phyloP scores from a whole-genome alignment of 2,113 vertebrate species.

The Cinclus cinclus region DNA sequence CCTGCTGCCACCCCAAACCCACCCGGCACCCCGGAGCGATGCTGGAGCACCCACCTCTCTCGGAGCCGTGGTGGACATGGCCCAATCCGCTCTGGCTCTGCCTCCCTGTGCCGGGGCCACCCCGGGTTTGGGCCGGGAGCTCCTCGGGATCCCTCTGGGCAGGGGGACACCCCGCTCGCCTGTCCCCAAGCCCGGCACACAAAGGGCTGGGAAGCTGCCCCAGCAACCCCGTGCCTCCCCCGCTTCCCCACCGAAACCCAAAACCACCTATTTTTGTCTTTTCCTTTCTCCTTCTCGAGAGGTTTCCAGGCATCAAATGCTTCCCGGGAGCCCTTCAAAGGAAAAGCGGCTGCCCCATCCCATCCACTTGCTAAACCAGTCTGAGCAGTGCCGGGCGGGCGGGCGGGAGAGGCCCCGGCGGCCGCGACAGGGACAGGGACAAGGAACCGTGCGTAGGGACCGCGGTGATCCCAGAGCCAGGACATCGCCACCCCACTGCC shows the following conservation, averaged over 20 bases:
- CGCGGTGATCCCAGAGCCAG: not conserved
- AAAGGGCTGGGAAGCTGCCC: not conserved
- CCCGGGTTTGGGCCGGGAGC: not conserved
- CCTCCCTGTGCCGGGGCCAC: not conserved
- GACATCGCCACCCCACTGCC: not conserved
- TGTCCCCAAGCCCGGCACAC: not conserved
- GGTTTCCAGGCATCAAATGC: constrained; percentile 31
- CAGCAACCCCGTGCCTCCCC: not conserved
- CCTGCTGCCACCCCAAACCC: not conserved
- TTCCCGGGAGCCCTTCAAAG: constrained; percentile 21
- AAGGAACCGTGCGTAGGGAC: fast-evolving
- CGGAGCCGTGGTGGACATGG: not conserved
- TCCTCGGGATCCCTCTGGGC: not conserved
- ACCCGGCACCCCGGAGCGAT: fast-evolving
- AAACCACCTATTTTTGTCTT: constrained; percentile 39
- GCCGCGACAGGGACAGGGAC: not conserved
- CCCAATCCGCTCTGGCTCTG: not conserved
- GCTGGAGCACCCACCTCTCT: not conserved
- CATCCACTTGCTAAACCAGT: constrained; percentile 57
- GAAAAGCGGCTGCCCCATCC: not conserved
- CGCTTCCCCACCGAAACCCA: constrained; percentile 16
- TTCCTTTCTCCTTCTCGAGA: constrained; percentile 21
- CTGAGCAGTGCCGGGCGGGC: not conserved
- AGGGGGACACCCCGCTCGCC: not conserved
- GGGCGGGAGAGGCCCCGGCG: not conserved